Percentiles rank a stretch among this genome's conserved stretches.
Evolutionary conservation across 2,888 invertebrate genomes (phyloP).

Genomic region (Leptura quadrifasciata): DNA sequence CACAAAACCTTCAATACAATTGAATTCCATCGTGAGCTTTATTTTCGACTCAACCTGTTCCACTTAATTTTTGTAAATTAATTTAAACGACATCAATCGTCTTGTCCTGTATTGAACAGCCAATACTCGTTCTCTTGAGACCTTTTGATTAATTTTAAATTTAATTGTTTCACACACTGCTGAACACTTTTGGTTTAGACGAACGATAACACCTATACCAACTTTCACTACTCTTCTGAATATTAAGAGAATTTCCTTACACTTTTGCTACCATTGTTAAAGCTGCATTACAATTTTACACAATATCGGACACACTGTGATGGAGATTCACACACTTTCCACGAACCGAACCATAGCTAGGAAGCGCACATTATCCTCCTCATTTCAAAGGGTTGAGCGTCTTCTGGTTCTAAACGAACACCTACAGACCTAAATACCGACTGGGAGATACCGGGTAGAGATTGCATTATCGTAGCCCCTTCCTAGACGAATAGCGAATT

Average conservation of each 20-base stretch:
- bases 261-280: not conserved
- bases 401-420: conserved; percentile 24
- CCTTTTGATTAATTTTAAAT: too few species aligned
- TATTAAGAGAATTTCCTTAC: too few species aligned
- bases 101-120: too few species aligned
- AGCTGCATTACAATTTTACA: not conserved
- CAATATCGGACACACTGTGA: not conserved
- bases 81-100: too few species aligned
- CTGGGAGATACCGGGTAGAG: conserved; percentile 67
- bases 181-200: too few species aligned
- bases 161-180: too few species aligned
- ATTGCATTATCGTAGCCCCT: conserved; percentile 70
- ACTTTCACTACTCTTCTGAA: too few species aligned
- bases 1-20: not conserved
- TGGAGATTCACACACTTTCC: not conserved
- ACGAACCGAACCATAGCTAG: too few species aligned
- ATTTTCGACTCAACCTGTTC: not conserved
- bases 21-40: not conserved
- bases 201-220: too few species aligned
- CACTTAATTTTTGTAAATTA: too few species aligned
- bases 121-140: too few species aligned
- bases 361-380: not conserved
- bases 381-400: conserved; percentile 10
- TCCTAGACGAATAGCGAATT: conserved; percentile 70
- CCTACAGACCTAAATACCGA: conserved; percentile 55